Evolutionary conservation across 2,888 invertebrate genomes (phyloP), one percentile per base, ranked within the genome.

Genomic region (Galerucella calmariensis): DNA sequence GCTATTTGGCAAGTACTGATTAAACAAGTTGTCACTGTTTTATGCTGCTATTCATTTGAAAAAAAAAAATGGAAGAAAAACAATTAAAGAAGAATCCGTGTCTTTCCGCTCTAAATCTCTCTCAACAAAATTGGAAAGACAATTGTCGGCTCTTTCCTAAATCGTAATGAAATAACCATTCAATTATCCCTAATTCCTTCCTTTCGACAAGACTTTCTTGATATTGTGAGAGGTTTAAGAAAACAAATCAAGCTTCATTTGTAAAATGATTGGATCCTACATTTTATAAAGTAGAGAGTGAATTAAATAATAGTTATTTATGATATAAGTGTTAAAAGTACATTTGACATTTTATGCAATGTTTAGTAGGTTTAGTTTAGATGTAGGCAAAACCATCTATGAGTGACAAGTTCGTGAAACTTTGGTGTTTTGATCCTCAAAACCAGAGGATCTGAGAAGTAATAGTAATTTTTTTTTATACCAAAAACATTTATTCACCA

Each of bases 51-150:
- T 27, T 61, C 8, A 46, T 46, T 46, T 4, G 11, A 1, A 14
- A 48, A 61, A 61, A 61, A 35, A n/a, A 12, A 20, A 16, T 20
- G 20, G 20, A 65, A 65, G 9, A 10, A 41, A 63, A 48, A 65
- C 46, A 46, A 65, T 65, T 65, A 44, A 46, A 4, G 12, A 6
- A 65, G 63, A 65, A 46, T 44, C 46, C 46, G 46, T 20, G 20
- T 65, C 63, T 20, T 9, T 20, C 44, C 63, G 46, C 12, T 44
- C 46, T 24, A 65, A 65, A 65, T 14, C 24, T 41, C 46, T 65
- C 44, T 48, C 46, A 65, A 65, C 46, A 46, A 65, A 56, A 65
- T 65, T 65, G 63, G 10, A 44, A 62, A 62, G 62, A 41, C 62
- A 62, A 62, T 62, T 62, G 41, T 62, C n/a, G 35, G 62, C 14